phyloP scores from a whole-genome alignment of 2,113 vertebrate species.

The Lagopus leucura region DNA sequence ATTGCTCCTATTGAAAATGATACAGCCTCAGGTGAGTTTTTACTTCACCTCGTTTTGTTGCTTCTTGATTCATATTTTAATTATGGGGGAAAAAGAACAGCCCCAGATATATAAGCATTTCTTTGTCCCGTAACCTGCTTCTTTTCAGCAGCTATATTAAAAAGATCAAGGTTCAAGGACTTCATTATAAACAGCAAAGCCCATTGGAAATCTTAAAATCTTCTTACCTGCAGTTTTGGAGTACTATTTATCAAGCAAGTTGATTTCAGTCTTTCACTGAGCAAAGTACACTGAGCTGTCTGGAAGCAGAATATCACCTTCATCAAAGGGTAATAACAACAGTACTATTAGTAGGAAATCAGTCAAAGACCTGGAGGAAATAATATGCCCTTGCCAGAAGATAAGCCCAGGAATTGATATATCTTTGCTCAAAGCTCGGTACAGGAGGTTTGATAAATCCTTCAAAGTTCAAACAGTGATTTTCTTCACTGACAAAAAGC shows the following conservation, averaged over 20 bases:
- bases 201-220: conserved; percentile 74
- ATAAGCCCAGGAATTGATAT: not conserved
- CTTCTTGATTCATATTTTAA: conserved; percentile 82
- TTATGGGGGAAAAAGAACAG: conserved; percentile 57
- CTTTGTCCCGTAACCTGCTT: conserved; percentile 71
- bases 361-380: conserved; percentile 34
- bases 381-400: not conserved
- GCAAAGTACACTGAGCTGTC: conserved; percentile 71
- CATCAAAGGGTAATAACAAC: not conserved
- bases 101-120: conserved; percentile 58
- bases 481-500: conserved; percentile 81
- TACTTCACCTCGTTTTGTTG: conserved; percentile 68
- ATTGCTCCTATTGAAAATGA: conserved; percentile 49
- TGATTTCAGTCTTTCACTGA: conserved; percentile 51
- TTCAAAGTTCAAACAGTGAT: conserved; percentile 83
- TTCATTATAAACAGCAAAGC: conserved; percentile 60
- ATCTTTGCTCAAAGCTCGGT: conserved; percentile 75
- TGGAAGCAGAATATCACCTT: conserved; percentile 79
- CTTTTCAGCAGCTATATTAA: conserved; percentile 75
- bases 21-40: conserved; percentile 64
- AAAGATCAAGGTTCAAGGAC: conserved; percentile 77
- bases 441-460: conserved; percentile 76
- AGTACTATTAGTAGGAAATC: not conserved
- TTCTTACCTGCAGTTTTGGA: conserved; percentile 75
- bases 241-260: conserved; percentile 83